Evolutionary conservation across 2,113 vertebrate genomes (phyloP), one percentile per base, ranked within the genome.

Genomic region (Brachionichthys hirsutus): DNA sequence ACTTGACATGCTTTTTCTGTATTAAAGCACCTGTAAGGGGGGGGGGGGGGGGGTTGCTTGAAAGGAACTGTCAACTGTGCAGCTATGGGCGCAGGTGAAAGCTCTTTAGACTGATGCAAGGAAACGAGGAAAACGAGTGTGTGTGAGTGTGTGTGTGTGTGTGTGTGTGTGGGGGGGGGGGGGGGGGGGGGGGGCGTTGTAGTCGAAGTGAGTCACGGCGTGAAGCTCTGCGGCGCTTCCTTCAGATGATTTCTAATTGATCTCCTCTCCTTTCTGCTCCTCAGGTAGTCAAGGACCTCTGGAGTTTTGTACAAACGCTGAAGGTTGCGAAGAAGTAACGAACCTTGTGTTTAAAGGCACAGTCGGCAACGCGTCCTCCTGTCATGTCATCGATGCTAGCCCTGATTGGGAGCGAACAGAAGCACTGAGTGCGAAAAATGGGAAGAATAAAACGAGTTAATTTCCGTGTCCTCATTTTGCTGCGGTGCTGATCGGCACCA

Each of bases 251-350:
- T 72, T 72, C 60, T 81, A 55, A 81, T 82, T 75, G 41, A 38
- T 73, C 30, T 61, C 54, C 75, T 54, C 34, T 70, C 4, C 44
- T 60, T 22, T 78, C 19, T 24, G 14, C 2, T 49, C 67, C 77
- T 82, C 83, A 92, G 91, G 89, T 92, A 81, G 85, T 90, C 77
- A 91, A 91, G 83, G 90, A 91, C 47, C 91, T 92, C 54, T 92
- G 92, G 91, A 84, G 69, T 75, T 90, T 89, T 83, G 52, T 91
- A 77, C 88, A 91, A 78, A 88, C 88, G 41, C 74, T 90, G 84
- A 91, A 89, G 85, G 81, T 61, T 24, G 86, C 75, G 67, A 89
- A 86, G 73, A 91, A 91, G 79, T 90, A 86, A 84, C 67, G 34
- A 38, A 16, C 18, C 12, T 16, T 30, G 18, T 16, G 35, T 14